phyloP scores from a whole-genome alignment of 2,888 invertebrate genomes.

The Sinohyriopsis cumingii region DNA sequence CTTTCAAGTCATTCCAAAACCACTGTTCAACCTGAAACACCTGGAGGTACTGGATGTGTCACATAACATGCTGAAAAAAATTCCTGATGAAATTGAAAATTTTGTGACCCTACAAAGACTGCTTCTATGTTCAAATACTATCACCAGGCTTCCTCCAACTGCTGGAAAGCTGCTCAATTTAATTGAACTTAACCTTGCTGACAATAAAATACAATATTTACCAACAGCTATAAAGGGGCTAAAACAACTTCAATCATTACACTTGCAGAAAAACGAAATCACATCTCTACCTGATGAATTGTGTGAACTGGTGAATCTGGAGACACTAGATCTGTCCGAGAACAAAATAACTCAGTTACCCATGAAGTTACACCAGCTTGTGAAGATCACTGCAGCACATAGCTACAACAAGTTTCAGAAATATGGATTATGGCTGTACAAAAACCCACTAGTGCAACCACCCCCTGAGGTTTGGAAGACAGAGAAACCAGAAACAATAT shows the following conservation, averaged over 20 bases:
- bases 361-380: slow-evolving; percentile 62
- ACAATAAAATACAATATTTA: slow-evolving; percentile 60
- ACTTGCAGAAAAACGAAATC: slow-evolving; percentile 61
- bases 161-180: slow-evolving; percentile 60
- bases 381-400: slow-evolving; percentile 62
- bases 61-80: slow-evolving; percentile 55
- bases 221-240: slow-evolving; percentile 64
- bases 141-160: slow-evolving; percentile 59
- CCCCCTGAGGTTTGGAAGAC: slow-evolving; percentile 70
- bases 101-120: slow-evolving; percentile 57
- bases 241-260: slow-evolving; percentile 51
- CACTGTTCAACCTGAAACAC: slow-evolving; percentile 55
- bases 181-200: slow-evolving; percentile 59
- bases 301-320: slow-evolving; percentile 61
- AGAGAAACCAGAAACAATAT: slow-evolving; percentile 63
- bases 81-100: slow-evolving; percentile 64
- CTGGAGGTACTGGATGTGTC: slow-evolving; percentile 64
- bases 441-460: slow-evolving; percentile 67
- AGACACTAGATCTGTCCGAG: slow-evolving; percentile 67
- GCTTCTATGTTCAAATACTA: slow-evolving; percentile 54
- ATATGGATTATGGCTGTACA: slow-evolving; percentile 69
- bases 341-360: slow-evolving; percentile 64
- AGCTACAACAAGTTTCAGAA: slow-evolving; percentile 63
- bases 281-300: slow-evolving; percentile 62
- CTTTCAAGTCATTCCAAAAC: slow-evolving; percentile 59